phyloP scores from a whole-genome alignment of 1,140 invertebrate species.

The Drosophila pseudoobscura region DNA sequence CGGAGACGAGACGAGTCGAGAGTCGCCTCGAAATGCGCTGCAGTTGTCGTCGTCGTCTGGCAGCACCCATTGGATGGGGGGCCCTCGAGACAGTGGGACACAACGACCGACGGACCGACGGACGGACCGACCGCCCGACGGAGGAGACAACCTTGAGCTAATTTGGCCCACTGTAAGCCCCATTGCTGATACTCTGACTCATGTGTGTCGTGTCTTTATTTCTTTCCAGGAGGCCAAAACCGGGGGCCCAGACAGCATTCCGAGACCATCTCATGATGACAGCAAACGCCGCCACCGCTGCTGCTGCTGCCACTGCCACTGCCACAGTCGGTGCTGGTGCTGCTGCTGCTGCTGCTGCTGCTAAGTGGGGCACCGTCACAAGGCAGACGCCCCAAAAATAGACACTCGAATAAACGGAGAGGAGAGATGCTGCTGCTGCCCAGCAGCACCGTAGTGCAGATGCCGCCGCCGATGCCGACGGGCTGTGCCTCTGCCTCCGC shows the following conservation, averaged over 20 bases:
- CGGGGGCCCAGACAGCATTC: slow-evolving; percentile 71
- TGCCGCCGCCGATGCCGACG: slow-evolving; percentile 39
- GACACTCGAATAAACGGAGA: slow-evolving; percentile 12
- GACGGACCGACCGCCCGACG: no score
- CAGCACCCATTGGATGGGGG: slow-evolving; percentile 4
- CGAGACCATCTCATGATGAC: slow-evolving; percentile 67
- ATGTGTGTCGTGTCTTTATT: slow-evolving; percentile 22
- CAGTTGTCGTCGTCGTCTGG: slow-evolving; percentile 51
- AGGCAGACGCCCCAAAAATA: slow-evolving; percentile 78
- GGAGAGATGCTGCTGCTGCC: slow-evolving; percentile 20
- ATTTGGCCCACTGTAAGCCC: slow-evolving; percentile 52
- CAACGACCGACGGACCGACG: no score
- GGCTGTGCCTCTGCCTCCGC: no score
- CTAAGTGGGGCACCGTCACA: slow-evolving; percentile 79
- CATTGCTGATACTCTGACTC: not conserved
- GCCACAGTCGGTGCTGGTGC: slow-evolving; percentile 39
- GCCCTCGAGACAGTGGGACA: slow-evolving; percentile 26
- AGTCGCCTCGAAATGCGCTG: slow-evolving; percentile 58
- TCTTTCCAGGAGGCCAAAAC: slow-evolving; percentile 63
- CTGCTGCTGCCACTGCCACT: slow-evolving; percentile 32
- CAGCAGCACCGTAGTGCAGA: slow-evolving; percentile 58
- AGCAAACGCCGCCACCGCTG: slow-evolving; percentile 47
- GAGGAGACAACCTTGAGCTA: slow-evolving; percentile 77
- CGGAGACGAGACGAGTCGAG: no score
- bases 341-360: slow-evolving; percentile 49